Evolutionary conservation across 2,888 invertebrate species (phyloP).

Genomic region (Acanthococcus lagerstroemiae): DNA sequence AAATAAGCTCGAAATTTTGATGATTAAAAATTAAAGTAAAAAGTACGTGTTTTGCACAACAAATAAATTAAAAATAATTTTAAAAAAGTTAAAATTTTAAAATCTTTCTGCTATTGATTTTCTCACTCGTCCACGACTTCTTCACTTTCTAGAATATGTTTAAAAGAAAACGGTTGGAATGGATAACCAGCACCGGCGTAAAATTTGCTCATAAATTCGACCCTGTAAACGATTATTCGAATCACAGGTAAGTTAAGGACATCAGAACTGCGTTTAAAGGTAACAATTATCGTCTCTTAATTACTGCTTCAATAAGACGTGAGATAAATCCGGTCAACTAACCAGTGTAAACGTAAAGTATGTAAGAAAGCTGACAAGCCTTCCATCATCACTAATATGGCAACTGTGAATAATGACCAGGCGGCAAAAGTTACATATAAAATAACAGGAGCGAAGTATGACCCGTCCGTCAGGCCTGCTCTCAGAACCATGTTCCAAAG

Average conservation of each 20-base stretch:
- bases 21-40: neutral
- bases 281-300: too few relatives aligned
- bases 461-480: constrained; percentile 33
- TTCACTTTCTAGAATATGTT: constrained; percentile 54
- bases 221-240: constrained; percentile 49
- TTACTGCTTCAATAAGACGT: too few relatives aligned
- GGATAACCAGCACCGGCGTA: constrained; percentile 71
- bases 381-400: constrained; percentile 80
- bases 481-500: constrained; percentile 61
- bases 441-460: constrained; percentile 43
- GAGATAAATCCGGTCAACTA: too few relatives aligned
- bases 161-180: constrained; percentile 79
- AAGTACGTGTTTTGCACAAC: too few relatives aligned
- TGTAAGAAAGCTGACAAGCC: constrained; percentile 83
- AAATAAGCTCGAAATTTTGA: constrained; percentile 20
- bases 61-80: constrained; percentile 13
- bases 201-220: constrained; percentile 78
- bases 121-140: constrained; percentile 42
- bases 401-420: constrained; percentile 72
- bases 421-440: constrained; percentile 53
- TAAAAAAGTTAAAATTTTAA: neutral
- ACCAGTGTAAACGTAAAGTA: constrained; percentile 82
- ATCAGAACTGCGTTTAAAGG: too few relatives aligned
- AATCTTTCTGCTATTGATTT: neutral
- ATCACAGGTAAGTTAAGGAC: neutral